Base-by-base conservation (phyloP, 2,113 vertebrate species). In the Centropristis striata region DNA sequence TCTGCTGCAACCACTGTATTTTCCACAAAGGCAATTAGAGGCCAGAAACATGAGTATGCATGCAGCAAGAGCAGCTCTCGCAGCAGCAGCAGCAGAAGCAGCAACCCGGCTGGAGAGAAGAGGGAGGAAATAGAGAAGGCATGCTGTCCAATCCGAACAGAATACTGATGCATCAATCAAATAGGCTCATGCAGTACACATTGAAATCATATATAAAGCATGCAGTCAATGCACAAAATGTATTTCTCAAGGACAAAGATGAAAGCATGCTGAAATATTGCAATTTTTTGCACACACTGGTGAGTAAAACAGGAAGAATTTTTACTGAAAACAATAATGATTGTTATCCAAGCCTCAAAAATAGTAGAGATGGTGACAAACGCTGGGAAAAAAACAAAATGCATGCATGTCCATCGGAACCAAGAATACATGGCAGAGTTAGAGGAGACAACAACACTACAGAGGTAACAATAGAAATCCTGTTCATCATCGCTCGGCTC, bases 11-110 rank as follows among this genome's bases (percentile, higher is more conserved):
- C 78, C 85, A 59, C 89, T 88, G 81, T 84, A 41, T 91, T 87
- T 90, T 77, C 84, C 87, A 94, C 93, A 91, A 93, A 93, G 87
- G 88, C 91, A 94, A 92, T 93, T 93, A 90, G 90, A 92, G 88
- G 84, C 88, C 88, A 92, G 90, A 83, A 86, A 87, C 68, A 87
- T 64, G 84, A 88, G 89, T 85, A 84, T 88, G 88, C 86, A 86
- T 86, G 90, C 89, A 83, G 88, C 86, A 84, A 27, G 64, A 83
- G 46, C 82, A 72, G 78, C 83, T 78, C 41, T 15, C 61, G 37
- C 57, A 37, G 36, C 57, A 42, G 41, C 54, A 69, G 57, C 81
- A 63, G 50, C 59, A 47, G 41, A 60, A 71, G 61, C 79, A 69
- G 80, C 71, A 44, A 14, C 16, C 74, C 42, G 21, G 68, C 51